Evolutionary conservation across 2,888 invertebrate species (phyloP), one percentile per base, ranked within the genome.

Genomic region (Tetropium fuscum): DNA sequence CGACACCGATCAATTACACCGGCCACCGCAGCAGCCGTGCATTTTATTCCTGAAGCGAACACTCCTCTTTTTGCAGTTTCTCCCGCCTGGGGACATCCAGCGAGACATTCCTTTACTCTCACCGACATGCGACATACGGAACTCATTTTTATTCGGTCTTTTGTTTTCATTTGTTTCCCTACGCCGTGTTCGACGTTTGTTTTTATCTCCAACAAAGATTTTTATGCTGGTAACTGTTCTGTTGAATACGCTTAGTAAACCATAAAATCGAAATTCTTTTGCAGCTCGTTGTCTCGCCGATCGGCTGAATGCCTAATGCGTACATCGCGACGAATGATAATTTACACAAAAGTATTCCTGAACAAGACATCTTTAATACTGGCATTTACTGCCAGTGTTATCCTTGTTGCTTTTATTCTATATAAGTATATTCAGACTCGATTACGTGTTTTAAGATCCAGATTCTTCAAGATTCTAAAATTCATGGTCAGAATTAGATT

Each of bases 1-100:
- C n/a, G n/a, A n/a, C n/a, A n/a, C n/a, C n/a, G n/a, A n/a, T 44
- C 44, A 44, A 27, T 44, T 41, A 41, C 20, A 25, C 15, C 44
- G 44, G 27, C 44, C 44, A 44, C 44, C 44, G 27, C 27, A 16
- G 44, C 16, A 20, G 44, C 18, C 25, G 27, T 25, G 44, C 27
- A 44, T 44, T 44, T 44, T 16, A 27, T 25, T 44, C 44, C 30
- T 8, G 27, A 16, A 27, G 8, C 27, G 16, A 44, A 34, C 13
- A 16, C 27, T 44, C 44, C 16, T 44, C 44, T 44, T 44, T 44
- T 44, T 44, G 27, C 27, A 25, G 10, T n/a, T 25, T 7, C 13
- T 44, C 27, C 18, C 27, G 27, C 44, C 44, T 27, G 27, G 25
- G n/a, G 27, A 25, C 20, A 41, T 13, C 13, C 41, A 22, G 25